Conservation (phyloP, 2,797 vertebrate species). For the Tapera naevia region DNA sequence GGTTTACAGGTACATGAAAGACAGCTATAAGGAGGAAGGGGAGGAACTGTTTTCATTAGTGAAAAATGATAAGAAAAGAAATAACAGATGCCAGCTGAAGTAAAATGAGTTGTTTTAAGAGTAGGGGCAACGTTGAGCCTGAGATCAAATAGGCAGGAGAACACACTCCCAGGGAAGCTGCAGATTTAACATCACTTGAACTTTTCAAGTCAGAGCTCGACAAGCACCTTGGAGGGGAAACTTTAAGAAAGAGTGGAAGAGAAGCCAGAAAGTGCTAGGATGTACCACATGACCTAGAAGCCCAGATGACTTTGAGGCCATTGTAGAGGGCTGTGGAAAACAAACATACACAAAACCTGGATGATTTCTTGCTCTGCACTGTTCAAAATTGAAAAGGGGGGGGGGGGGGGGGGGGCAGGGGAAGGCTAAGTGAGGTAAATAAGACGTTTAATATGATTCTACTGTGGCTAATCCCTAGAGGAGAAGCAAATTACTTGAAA, state of each 20-base stretch:
- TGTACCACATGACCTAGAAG: neutral
- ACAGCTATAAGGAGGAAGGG: conserved; percentile 14
- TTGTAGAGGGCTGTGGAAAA: neutral
- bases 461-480: neutral
- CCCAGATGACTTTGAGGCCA: neutral
- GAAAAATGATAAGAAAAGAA: conserved; percentile 47
- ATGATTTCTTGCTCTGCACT: neutral
- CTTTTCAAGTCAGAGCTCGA: neutral
- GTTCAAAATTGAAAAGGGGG: neutral
- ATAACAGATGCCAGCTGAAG: conserved; percentile 22
- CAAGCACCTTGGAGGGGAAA: neutral
- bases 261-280: neutral
- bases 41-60: conserved; percentile 27
- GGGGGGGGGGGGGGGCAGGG: neutral
- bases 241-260: neutral
- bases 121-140: neutral
- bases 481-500: conserved; percentile 12
- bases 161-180: neutral
- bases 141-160: neutral
- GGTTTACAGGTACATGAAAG: conserved; percentile 49
- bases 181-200: neutral
- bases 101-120: neutral
- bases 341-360: neutral
- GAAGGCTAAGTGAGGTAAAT: neutral
- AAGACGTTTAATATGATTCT: neutral